These are phyloP conservation scores for Andricus grossulariae DNA, from an alignment of 1,140 invertebrate genomes.

Conservation along the genomic window DNA sequence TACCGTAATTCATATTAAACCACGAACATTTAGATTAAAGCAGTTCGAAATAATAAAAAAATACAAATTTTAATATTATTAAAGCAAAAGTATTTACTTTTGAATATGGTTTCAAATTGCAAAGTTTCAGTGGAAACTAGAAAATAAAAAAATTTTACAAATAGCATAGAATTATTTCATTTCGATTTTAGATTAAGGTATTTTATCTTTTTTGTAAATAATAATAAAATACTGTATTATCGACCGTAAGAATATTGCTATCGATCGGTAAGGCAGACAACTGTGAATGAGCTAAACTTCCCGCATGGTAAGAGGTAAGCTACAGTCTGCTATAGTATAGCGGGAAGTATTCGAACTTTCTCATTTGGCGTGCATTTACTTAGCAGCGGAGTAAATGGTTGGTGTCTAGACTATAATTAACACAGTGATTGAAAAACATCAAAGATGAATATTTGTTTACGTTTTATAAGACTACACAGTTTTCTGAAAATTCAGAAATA, in stretches of 20 bases:
- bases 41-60: too few relatives aligned
- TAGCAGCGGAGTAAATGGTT: slow-evolving; percentile 20
- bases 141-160: too few relatives aligned
- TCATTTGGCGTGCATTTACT: background rate
- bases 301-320: background rate
- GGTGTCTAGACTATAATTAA: background rate
- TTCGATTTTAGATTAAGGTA: background rate
- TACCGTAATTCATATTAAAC: too few relatives aligned
- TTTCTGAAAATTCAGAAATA: too few relatives aligned
- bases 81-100: too few relatives aligned
- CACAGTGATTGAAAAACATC: background rate
- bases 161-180: too few relatives aligned
- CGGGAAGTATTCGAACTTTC: slow-evolving; percentile 24
- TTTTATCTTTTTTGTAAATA: background rate
- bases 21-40: too few relatives aligned
- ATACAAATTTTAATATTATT: too few relatives aligned
- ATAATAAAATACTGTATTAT: slow-evolving; percentile 5
- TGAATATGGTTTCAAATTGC: too few relatives aligned
- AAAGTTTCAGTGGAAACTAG: too few relatives aligned
- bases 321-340: background rate
- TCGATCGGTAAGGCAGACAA: slow-evolving; percentile 20
- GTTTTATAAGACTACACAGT: too few relatives aligned
- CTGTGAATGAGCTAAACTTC: background rate
- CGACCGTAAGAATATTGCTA: background rate
- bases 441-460: too few relatives aligned